Evolutionary conservation across 2,888 invertebrate species (phyloP), one percentile per base, ranked within the genome.

Genomic region (Cataglyphis rosenhaueri): DNA sequence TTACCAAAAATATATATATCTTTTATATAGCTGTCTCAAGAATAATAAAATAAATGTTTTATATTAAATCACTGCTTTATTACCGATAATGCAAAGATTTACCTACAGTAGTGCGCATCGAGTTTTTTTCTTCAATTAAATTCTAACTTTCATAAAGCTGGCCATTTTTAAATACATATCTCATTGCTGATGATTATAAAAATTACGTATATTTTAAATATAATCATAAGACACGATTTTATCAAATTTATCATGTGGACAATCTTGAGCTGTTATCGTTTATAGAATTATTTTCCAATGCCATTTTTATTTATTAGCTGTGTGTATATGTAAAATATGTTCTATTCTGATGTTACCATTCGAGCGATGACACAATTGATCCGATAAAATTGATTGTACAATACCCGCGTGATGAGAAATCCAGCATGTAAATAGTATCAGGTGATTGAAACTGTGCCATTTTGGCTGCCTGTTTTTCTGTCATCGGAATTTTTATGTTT

Each of bases 371-470:
- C 4, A 48, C 44, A n/a, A 21, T 74, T n/a, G 48, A 38, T 35
- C 21, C 35, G 21, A 64, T 55, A 55, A 75, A 75, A 74, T 75
- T 21, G 21, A 15, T 21, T 32, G 12, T 82, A 76, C 52, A 48
- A 64, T 73, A 52, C 0, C 18, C 64, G 55, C 41, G 41, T 71
- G 73, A 84, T 78, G 85, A 84, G 82, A 85, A 81, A 70, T 82
- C 75, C 71, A 35, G 85, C 70, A 87, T 89, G 89, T 90, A 88
- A 90, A 90, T 90, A 89, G 78, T 83, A 75, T 90, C 87, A 88
- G 87, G 88, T 90, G 87, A 84, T 88, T 59, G 70, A 59, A 41
- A 35, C 64, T 52, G 64, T 74, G 61, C 44, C 59, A 64, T 59
- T 66, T 66, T 75, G 21, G 57, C 32, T 71, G 18, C 52, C 29